Evolutionary conservation across 1,140 invertebrate genomes (phyloP), one percentile per base, ranked within the genome.

Genomic region (Periplaneta americana): DNA sequence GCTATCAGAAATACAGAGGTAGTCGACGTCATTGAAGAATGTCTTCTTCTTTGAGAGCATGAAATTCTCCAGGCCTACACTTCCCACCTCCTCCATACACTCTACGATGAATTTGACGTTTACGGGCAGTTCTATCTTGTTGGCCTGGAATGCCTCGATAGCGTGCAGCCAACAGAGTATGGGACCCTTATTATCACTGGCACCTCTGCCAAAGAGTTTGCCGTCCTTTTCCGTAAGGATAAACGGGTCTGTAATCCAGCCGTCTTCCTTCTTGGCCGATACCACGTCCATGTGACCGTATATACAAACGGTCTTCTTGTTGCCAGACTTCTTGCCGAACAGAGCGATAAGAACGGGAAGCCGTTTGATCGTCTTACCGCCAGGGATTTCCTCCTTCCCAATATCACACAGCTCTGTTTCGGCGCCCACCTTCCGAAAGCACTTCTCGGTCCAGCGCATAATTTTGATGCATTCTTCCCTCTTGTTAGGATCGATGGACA

Each of bases 141-240:
- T 85, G 79, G 89, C 87, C 82, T 91, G 87, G 85, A 89, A 91
- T 17, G 91, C 90, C 82, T 93, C 84, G 17, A 87, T 32, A 10
- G 85, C 86, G 79, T 85, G 84, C 13, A 87, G 79, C 79, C 86
- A 86, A 35, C 84, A 85, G 0, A 87, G 78, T 34, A 86, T 75
- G 13, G 86, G 86, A 31, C 86, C 86, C 75, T 87, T 87, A 83
- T 85, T 85, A 80, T 85, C 86, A 3, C 84, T 83, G 17, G 84
- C 80, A 32, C 86, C 86, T 17, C 75, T 77, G 0, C 97, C 98
- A 90, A 91, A 99, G 4, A 99, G 89, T 88, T 98, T 98, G 0
- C 93, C 96, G 91, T 99, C 91, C 85, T 93, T 93, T 87, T 98
- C 96, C 76, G 93, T 84, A 39, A 87, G 39, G 77, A 82, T 75